Evolutionary conservation across 2,113 vertebrate species (phyloP).

Genomic region (Hippolais icterina): DNA sequence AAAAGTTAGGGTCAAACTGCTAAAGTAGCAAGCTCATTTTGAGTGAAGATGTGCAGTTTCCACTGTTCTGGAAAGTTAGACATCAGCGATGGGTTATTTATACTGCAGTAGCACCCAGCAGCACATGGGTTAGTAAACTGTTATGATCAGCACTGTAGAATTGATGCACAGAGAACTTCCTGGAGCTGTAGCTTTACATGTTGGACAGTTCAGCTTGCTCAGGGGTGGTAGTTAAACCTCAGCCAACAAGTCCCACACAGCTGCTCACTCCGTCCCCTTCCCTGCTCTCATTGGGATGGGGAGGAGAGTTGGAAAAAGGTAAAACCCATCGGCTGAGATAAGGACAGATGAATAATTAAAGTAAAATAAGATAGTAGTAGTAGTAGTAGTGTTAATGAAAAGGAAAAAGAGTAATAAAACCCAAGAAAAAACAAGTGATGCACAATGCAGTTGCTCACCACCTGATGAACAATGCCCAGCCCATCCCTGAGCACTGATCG

Average conservation of each 20-base stretch:
- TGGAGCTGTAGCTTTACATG: not conserved
- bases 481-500: accelerated
- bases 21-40: not conserved
- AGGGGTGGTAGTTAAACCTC: not conserved
- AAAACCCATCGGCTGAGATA: not conserved
- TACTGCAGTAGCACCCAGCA: not conserved
- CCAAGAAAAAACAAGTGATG: not conserved
- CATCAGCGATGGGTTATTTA: not conserved
- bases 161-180: not conserved
- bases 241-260: not conserved
- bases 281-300: not conserved
- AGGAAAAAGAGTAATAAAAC: not conserved
- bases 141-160: not conserved
- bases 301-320: not conserved
- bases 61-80: not conserved
- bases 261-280: not conserved
- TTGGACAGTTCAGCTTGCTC: not conserved
- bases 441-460: not conserved
- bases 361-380: not conserved
- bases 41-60: not conserved
- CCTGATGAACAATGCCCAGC: accelerated
- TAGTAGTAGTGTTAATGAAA: not conserved
- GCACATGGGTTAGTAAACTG: accelerated
- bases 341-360: not conserved
- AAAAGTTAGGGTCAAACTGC: not conserved